phyloP scores from a whole-genome alignment of 2,113 vertebrate species.

The Ceyx cyanopectus region DNA sequence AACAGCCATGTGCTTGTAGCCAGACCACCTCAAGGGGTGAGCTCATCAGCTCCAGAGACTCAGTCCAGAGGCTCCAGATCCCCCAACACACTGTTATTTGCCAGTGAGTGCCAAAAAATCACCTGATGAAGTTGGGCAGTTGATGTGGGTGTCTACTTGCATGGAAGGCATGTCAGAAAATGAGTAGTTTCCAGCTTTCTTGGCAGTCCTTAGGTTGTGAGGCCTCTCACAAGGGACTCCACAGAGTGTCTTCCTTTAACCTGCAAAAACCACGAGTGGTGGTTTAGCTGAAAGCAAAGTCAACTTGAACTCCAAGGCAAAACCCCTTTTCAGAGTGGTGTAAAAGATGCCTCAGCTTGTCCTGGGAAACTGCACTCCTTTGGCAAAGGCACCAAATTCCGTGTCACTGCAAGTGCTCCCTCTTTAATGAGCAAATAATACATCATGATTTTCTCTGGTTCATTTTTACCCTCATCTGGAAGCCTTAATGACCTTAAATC shows the following conservation, averaged over 20 bases:
- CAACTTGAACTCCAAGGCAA: constrained; percentile 1
- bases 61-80: background rate
- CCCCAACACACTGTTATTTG: background rate
- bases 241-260: background rate
- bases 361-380: background rate
- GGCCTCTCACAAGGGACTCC: background rate
- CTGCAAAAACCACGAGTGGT: background rate
- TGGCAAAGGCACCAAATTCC: background rate
- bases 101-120: background rate
- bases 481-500: background rate
- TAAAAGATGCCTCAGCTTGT: background rate
- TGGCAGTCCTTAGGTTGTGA: background rate
- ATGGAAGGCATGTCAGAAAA: background rate
- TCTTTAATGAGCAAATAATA: background rate
- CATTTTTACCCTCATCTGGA: background rate
- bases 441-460: background rate
- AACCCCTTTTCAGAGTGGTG: background rate
- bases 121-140: background rate
- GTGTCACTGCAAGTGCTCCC: background rate
- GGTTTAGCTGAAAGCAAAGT: background rate
- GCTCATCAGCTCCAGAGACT: background rate
- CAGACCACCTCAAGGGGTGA: background rate
- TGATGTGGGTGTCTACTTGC: background rate
- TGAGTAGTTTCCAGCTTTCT: background rate
- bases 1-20: fast-evolving